Evolutionary conservation across 2,113 vertebrate species (phyloP).

Genomic region (Melospiza melodia): DNA sequence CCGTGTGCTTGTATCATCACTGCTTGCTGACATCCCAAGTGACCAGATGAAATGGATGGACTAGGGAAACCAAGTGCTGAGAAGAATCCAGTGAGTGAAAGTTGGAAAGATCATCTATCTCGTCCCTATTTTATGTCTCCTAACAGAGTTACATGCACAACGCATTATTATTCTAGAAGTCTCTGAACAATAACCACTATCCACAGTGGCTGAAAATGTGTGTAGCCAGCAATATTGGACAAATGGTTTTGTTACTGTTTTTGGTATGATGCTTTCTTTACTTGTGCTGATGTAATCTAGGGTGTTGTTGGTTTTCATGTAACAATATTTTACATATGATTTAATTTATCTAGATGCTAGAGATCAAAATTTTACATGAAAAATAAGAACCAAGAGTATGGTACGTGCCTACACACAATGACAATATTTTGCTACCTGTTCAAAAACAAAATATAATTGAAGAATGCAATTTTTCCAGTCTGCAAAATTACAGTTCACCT

Average conservation of each 20-base stretch:
- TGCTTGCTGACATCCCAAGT: conserved; percentile 49
- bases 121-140: not conserved
- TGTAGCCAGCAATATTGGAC: not conserved
- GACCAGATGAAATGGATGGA: conserved; percentile 49
- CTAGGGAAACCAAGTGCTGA: not conserved
- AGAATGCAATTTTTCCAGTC: not conserved
- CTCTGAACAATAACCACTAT: conserved; percentile 22
- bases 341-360: not conserved
- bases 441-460: not conserved
- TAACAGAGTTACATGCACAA: not conserved
- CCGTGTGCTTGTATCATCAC: conserved; percentile 50
- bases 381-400: not conserved
- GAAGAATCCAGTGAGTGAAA: conserved; percentile 11
- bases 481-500: not conserved
- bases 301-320: not conserved
- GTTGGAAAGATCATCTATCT: conserved; percentile 48
- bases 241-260: not conserved
- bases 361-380: not conserved
- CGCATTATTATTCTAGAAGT: conserved; percentile 25
- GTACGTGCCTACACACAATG: not conserved
- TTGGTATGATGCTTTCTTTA: not conserved
- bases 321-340: not conserved
- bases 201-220: not conserved
- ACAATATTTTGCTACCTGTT: not conserved
- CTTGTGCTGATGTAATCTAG: not conserved